phyloP scores from a whole-genome alignment of 2,797 vertebrate genomes.

The Molossus alvarezi region DNA sequence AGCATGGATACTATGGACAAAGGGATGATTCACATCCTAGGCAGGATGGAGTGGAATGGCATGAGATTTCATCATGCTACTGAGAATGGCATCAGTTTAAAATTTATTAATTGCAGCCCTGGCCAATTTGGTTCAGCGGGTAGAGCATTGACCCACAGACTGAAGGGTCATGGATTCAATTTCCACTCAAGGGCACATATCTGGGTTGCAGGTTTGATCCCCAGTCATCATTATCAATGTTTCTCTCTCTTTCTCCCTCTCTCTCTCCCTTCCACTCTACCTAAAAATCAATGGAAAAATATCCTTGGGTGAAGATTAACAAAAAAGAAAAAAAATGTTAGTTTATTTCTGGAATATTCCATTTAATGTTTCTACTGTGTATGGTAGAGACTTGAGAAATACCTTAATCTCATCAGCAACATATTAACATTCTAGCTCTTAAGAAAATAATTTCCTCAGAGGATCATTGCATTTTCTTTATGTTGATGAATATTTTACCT shows the following conservation, averaged over 20 bases:
- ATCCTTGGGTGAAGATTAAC: no score
- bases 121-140: no score
- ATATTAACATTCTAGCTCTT: background rate
- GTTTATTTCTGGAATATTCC: background rate
- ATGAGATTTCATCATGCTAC: background rate
- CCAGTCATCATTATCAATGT: no score
- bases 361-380: background rate
- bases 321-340: no score
- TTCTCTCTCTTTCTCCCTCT: no score
- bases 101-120: background rate
- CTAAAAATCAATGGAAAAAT: no score
- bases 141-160: no score
- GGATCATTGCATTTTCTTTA: conserved; percentile 50
- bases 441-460: conserved; percentile 21
- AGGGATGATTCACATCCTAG: background rate
- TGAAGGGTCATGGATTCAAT: no score
- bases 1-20: background rate
- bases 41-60: background rate
- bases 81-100: background rate
- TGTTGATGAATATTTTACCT: background rate
- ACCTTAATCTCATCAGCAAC: background rate
- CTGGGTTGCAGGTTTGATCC: no score
- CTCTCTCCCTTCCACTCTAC: no score
- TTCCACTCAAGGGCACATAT: no score
- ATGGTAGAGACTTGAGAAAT: background rate